Evolutionary conservation across 2,888 invertebrate genomes (phyloP), one percentile per base, ranked within the genome.

Genomic region (Sarcophaga caerulescens): DNA sequence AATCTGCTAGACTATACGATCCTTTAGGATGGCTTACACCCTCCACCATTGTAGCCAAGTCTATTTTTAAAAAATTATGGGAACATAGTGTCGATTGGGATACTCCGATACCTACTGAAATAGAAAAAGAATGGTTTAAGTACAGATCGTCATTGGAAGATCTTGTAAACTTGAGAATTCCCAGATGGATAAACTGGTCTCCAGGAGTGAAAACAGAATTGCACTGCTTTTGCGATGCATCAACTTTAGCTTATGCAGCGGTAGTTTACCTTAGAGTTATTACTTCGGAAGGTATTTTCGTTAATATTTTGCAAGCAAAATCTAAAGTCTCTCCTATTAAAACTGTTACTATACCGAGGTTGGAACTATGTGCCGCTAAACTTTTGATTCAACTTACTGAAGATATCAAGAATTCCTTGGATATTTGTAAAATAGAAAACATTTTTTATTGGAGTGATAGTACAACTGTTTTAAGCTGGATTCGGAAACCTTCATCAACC

Each of bases 391-490:
- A 70, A 14, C 60, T 78, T 17, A 19, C 59, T 3, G 19, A 59
- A 47, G 57, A 57, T 6, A 70, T 81, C 10, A 57, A 57, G n/a
- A 47, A 73, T 35, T 70, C 75, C 10, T 44, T 79, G n/a, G 12
- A 17, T 12, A 63, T 52, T 59, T 35, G 11, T 1, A 4, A 65
- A 59, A 69, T 81, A 47, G 21, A 35, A 8, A 77, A 74, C 23
- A 14, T 85, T 65, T 65, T 8, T 52, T 85, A 63, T 65, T 81
- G 81, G 78, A 81, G 78, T 45, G 85, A 85, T 57, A 81, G 77
- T 44, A 69, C 77, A 12, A 78, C 74, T 6, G 74, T 81, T 19
- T 66, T 84, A 35, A 35, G 35, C 35, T 35, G 6, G 6, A 10
- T 85, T n/a, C 45, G 66, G n/a, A 73, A 78, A 57, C 65, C 81